Base-by-base conservation (phyloP, 2,113 vertebrate species). In the Penelope pileata region DNA sequence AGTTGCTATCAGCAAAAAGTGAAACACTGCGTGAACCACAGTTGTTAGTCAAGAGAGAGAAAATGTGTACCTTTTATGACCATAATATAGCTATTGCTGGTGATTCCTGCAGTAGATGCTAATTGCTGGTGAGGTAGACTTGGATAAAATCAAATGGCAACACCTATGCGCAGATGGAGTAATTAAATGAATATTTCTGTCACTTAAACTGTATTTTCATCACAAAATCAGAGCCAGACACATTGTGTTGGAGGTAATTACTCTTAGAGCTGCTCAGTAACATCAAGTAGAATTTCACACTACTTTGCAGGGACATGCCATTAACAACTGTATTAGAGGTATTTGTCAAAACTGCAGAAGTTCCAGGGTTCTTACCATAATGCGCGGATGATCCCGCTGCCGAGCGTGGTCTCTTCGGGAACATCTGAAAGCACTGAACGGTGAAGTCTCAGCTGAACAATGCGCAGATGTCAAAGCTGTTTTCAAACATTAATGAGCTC, bases 401-500 rank as follows among this genome's bases (percentile, higher is more conserved):
- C 15, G 14, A 36, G 38, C 26, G 43, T 0, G 16, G 60, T 50
- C 36, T 60, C 40, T 50, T 60, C 47, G 81, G 58, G 45, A 95
- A 56, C 51, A 6, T 34, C 7, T 53, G 30, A 50, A 51, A 72
- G 47, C 62, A 9, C 15, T 8, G 48, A n/a, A 26, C 15, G 16
- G 43, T 32, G 23, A 72, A 85, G 76, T 12, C 22, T 30, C 64
- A 9, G 45, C 43, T 69, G 90, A 86, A 62, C 67, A 53, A 47
- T 82, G 42, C n/a, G 27, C 62, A 58, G 69, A 69, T 80, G 88
- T 74, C 74, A 87, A 74, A 94, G 86, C 69, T 75, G 51, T 40
- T 94, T 83, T 42, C 70, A 56, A 76, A 56, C 69, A 69, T 80
- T 87, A 88, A 88, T 83, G 75, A 96, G 72, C 48, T 90, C 59